Base-by-base conservation (phyloP, 2,888 invertebrate genomes). In the Congeria kusceri region DNA sequence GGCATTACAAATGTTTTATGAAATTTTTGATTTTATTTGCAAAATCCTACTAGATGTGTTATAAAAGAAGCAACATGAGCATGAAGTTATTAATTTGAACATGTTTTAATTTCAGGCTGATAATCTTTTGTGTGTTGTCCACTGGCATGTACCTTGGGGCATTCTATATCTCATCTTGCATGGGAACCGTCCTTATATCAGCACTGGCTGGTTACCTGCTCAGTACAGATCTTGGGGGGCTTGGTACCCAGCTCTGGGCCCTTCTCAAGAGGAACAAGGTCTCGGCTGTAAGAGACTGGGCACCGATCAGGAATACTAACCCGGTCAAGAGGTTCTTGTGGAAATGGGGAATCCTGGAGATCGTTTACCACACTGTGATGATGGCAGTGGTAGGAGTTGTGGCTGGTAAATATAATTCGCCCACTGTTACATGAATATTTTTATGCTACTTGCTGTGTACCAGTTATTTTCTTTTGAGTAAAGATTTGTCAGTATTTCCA, bases 191-290 rank as follows among this genome's bases (percentile, higher is more conserved):
- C 9, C 68, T 91, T 13, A 57, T 92, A 25, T 86, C 88, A 44
- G 88, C 90, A 5, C 47, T 83, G 49, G 80, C 87, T 68, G 92
- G 92, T 29, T 92, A 92, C 80, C 56, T 92, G 46, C 88, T 92
- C 59, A 91, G 92, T 83, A 87, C 84, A 53, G 91, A 92, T 75
- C 80, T 92, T 7, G 89, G 91, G 1, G 85, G 87, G 9, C 86
- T 92, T 53, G 89, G 87, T 29, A 79, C 83, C 66, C 88, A 91
- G 78, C 59, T 91, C 13, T 46, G 85, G 28, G 79, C 80, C 46
- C 72, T 85, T 65, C 76, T 64, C 39, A 84, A 73, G 46, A 85
- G 84, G 53, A 89, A 88, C 77, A 83, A 82, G 61, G 88, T 89
- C 2, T 83, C 87, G 56, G 77, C 69, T 68, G 83, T 77, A 70